These are phyloP conservation scores for Amphimallon solstitiale DNA, from an alignment of 2,888 invertebrate species.

Conservation along the genomic window DNA sequence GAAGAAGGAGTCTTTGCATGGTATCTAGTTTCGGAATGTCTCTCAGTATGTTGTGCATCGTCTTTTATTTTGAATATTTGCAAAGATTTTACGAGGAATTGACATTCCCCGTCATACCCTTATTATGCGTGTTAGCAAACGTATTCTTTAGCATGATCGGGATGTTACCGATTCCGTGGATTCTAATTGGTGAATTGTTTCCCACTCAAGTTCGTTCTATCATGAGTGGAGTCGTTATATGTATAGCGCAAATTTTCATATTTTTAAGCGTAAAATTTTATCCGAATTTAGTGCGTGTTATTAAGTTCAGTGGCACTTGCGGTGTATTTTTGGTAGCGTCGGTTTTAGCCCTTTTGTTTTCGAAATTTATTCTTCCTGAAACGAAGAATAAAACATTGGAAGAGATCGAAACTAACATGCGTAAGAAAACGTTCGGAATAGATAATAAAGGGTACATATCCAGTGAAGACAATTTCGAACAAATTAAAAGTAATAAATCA, in stretches of 20 bases:
- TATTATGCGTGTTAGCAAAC: conserved; percentile 73
- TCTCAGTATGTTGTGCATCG: conserved; percentile 66
- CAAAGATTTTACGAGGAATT: conserved; percentile 51
- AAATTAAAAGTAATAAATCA: neutral
- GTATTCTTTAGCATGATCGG: conserved; percentile 80
- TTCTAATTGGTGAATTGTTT: conserved; percentile 79
- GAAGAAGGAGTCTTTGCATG: conserved; percentile 71
- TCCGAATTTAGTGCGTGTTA: conserved; percentile 68
- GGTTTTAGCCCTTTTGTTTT: conserved; percentile 70
- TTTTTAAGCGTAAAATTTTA: conserved; percentile 78
- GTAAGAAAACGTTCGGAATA: conserved; percentile 58
- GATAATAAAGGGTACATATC: conserved; percentile 32
- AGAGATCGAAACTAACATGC: conserved; percentile 74
- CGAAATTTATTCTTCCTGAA: conserved; percentile 72
- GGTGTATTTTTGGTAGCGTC: conserved; percentile 72
- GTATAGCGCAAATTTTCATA: conserved; percentile 75
- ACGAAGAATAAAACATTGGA: conserved; percentile 75
- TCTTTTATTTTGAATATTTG: conserved; percentile 58
- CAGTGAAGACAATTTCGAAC: conserved; percentile 6
- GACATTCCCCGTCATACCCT: conserved; percentile 39
- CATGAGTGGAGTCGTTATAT: conserved; percentile 76
- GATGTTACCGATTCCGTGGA: conserved; percentile 78
- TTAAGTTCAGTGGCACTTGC: conserved; percentile 73
- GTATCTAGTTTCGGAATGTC: conserved; percentile 74
- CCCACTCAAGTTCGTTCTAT: conserved; percentile 75